These are phyloP conservation scores for Philopotamus ludificatus DNA, from an alignment of 1,140 invertebrate species.

Conservation along the genomic window DNA sequence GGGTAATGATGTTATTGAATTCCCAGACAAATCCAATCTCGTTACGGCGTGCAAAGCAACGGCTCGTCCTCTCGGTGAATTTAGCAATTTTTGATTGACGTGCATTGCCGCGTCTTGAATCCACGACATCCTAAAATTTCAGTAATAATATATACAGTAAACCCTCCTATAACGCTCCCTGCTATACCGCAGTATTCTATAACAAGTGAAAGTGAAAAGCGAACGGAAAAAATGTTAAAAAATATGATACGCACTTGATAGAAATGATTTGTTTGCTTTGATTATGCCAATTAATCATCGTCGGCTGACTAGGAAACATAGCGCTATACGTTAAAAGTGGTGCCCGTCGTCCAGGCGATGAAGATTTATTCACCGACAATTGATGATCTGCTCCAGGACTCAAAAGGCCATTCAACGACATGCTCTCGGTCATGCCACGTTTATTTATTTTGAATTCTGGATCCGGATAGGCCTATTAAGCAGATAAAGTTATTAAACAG, in stretches of 20 bases:
- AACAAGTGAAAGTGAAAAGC: neutral
- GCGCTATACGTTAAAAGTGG: slow-evolving; percentile 73
- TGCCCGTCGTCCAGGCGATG: slow-evolving; percentile 54
- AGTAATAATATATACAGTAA: no score
- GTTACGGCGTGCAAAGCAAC: slow-evolving; percentile 87
- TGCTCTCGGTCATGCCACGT: slow-evolving; percentile 72
- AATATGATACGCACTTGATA: slow-evolving; percentile 51
- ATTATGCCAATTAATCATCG: slow-evolving; percentile 94
- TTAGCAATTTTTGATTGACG: slow-evolving; percentile 79
- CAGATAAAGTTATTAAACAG: slow-evolving; percentile 34
- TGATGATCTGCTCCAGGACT: slow-evolving; percentile 22
- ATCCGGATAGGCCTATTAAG: slow-evolving; percentile 70
- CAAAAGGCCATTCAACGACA: slow-evolving; percentile 44
- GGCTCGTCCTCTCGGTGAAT: slow-evolving; percentile 67
- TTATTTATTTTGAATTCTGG: slow-evolving; percentile 87
- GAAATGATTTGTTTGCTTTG: slow-evolving; percentile 69
- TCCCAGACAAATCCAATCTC: slow-evolving; percentile 90
- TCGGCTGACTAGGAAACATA: slow-evolving; percentile 81
- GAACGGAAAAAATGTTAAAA: no score
- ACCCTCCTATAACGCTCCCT: no score
- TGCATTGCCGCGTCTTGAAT: slow-evolving; percentile 78
- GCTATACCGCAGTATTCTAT: no score
- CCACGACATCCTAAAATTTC: slow-evolving; percentile 68
- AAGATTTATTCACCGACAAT: neutral
- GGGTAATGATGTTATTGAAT: slow-evolving; percentile 80